phyloP scores from a whole-genome alignment of 2,113 vertebrate genomes.

The Halcyon malimbica region DNA sequence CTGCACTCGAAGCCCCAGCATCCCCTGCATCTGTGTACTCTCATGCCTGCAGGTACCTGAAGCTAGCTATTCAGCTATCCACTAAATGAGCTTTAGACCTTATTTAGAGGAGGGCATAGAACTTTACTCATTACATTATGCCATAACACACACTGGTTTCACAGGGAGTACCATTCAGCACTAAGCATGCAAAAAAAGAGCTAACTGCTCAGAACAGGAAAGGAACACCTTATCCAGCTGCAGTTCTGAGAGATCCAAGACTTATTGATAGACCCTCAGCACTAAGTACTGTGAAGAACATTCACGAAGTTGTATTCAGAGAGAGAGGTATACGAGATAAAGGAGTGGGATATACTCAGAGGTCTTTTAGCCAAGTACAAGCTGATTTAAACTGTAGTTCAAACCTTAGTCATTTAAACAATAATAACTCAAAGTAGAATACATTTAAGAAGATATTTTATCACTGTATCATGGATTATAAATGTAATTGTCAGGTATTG shows the following conservation, averaged over 20 bases:
- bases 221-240: neutral
- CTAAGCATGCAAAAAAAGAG: neutral
- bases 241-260: neutral
- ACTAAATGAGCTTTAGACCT: fast-evolving
- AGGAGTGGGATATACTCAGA: neutral
- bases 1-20: neutral
- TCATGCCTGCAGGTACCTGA: neutral
- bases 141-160: neutral
- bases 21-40: neutral
- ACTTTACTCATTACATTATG: neutral
- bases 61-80: neutral
- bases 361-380: neutral
- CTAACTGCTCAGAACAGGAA: neutral
- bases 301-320: neutral
- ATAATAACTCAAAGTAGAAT: neutral
- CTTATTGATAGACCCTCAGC: neutral
- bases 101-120: neutral
- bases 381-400: neutral
- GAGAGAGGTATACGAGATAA: neutral
- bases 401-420: neutral
- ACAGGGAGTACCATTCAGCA: neutral
- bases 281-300: neutral
- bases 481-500: neutral
- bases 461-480: neutral
- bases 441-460: neutral